Percentiles rank a stretch among this genome's conserved stretches.
Evolutionary conservation across 64 coral and sea anemone species (phyloP).

Genomic region (Montipora efflorescens): DNA sequence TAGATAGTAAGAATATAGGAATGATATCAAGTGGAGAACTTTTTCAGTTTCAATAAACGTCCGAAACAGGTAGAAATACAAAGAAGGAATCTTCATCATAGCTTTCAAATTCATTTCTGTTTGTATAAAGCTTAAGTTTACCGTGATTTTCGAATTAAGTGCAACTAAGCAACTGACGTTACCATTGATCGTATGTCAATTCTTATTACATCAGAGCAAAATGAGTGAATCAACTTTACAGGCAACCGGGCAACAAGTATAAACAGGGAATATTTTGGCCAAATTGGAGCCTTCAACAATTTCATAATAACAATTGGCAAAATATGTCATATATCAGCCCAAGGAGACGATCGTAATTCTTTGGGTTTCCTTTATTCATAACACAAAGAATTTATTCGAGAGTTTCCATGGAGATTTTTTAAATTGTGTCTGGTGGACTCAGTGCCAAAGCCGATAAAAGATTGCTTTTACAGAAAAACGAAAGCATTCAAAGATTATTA

Average conservation of each 20-base stretch:
- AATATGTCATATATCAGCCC: too few relatives aligned
- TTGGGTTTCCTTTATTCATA: too few relatives aligned
- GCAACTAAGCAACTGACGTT: not conserved
- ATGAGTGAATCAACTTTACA: not conserved
- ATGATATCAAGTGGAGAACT: not conserved
- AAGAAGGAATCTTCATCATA: not conserved
- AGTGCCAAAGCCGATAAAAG: too few relatives aligned
- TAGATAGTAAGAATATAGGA: not conserved
- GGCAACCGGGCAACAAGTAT: conserved; percentile 33
- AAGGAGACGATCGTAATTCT: too few relatives aligned
- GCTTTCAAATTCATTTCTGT: not conserved
- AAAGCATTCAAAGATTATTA: too few relatives aligned
- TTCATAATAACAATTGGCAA: not conserved
- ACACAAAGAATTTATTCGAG: too few relatives aligned
- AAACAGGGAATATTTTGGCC: not conserved
- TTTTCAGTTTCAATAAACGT: too few relatives aligned
- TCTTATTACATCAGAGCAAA: not conserved
- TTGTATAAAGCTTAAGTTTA: not conserved
- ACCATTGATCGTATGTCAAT: not conserved
- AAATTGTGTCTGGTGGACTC: too few relatives aligned
- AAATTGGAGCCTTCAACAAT: not conserved
- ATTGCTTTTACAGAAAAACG: too few relatives aligned
- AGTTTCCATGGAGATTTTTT: too few relatives aligned
- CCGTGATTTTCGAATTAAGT: not conserved
- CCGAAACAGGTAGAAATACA: not conserved